These are phyloP conservation scores for Zosterops pallidus DNA, from an alignment of 2,113 vertebrate genomes.

Conservation along the genomic window DNA sequence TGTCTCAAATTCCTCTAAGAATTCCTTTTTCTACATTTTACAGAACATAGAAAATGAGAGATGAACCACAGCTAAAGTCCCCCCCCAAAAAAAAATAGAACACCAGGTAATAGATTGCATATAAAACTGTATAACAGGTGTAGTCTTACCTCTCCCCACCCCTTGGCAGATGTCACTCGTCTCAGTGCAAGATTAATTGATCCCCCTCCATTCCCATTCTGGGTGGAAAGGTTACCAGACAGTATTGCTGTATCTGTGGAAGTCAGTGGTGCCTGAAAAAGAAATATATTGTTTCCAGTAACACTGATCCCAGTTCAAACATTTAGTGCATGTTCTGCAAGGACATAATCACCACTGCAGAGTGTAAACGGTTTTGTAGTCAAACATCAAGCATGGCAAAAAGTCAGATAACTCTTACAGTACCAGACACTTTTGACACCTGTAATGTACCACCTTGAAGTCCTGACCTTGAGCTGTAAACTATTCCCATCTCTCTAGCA, in stretches of 20 bases:
- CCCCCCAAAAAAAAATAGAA: fast-evolving
- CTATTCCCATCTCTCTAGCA: neutral
- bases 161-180: constrained; percentile 90
- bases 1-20: neutral
- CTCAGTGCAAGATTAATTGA: constrained; percentile 91
- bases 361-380: neutral
- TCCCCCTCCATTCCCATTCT: constrained; percentile 95
- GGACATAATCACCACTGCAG: neutral
- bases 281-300: neutral
- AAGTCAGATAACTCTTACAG: neutral
- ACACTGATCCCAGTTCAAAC: neutral
- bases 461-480: neutral
- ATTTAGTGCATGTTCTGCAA: neutral
- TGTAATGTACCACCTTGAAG: neutral
- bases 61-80: neutral
- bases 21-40: neutral
- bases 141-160: constrained; percentile 91
- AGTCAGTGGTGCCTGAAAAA: constrained; percentile 89
- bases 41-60: neutral
- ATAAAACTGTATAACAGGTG: fast-evolving
- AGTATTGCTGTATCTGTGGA: constrained; percentile 93
- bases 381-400: neutral
- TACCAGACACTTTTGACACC: neutral
- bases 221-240: constrained; percentile 94
- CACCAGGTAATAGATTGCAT: neutral